Evolutionary conservation across 2,888 invertebrate genomes (phyloP).

Genomic region (Hydriomena furcata): DNA sequence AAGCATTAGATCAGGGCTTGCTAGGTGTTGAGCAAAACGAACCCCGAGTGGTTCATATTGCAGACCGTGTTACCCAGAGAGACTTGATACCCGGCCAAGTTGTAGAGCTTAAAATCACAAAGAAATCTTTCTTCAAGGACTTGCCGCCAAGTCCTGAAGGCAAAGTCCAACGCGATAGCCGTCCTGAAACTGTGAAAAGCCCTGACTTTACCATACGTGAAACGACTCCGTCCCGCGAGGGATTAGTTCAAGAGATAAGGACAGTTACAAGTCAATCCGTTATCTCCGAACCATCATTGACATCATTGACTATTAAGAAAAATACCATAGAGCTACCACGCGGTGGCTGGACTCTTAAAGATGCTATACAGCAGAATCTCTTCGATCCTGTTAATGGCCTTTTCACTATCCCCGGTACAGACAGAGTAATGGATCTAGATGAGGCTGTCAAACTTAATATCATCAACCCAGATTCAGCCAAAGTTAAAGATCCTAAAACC

Average conservation of each 20-base stretch:
- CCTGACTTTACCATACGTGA: conserved; percentile 73
- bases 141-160: conserved; percentile 73
- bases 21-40: conserved; percentile 85
- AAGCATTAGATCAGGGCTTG: conserved; percentile 90
- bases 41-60: conserved; percentile 65
- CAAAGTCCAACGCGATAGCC: conserved; percentile 76
- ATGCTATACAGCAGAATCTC: conserved; percentile 91
- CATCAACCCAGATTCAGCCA: conserved; percentile 92
- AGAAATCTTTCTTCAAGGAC: conserved; percentile 78
- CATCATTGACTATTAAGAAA: conserved; percentile 83
- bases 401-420: conserved; percentile 94
- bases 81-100: conserved; percentile 75
- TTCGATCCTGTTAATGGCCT: conserved; percentile 93
- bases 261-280: conserved; percentile 69
- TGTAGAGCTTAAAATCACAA: conserved; percentile 79
- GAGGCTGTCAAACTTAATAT: conserved; percentile 94
- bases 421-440: conserved; percentile 91
- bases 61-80: conserved; percentile 65
- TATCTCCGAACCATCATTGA: conserved; percentile 76
- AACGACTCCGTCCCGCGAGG: conserved; percentile 50
- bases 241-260: conserved; percentile 57
- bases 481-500: conserved; percentile 90
- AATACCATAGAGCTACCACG: conserved; percentile 91
- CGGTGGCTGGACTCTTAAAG: conserved; percentile 92
- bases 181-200: conserved; percentile 83